A percentile compares a stretch with the other conserved stretches of the same genome.
These are phyloP conservation scores for Toxotes chatareus DNA, from an alignment of 2,113 vertebrate genomes.

Conservation along the genomic window DNA sequence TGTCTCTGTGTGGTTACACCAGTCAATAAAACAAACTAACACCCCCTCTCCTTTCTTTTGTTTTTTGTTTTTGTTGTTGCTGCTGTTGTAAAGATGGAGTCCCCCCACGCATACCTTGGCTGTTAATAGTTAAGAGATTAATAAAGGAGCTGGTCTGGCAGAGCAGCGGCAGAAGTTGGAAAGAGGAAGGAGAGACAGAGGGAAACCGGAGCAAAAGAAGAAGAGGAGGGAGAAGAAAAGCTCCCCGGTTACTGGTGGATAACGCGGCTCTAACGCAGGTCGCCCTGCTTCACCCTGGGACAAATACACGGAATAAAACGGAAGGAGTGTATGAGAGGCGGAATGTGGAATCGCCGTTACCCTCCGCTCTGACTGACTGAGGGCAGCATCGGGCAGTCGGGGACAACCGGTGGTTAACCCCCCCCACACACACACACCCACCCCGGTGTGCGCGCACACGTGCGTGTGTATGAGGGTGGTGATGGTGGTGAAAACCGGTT, in stretches of 20 bases:
- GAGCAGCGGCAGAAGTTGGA: slow-evolving; percentile 43
- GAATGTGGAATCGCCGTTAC: slow-evolving; percentile 53
- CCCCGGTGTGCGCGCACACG: slow-evolving; percentile 4
- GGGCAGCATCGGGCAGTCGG: slow-evolving; percentile 46
- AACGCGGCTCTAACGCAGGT: slow-evolving; percentile 23
- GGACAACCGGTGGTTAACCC: slow-evolving; percentile 70
- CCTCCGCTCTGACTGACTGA: slow-evolving; percentile 56
- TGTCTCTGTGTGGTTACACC: slow-evolving; percentile 24
- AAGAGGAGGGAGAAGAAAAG: slow-evolving; percentile 7
- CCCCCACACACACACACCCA: too few relatives aligned
- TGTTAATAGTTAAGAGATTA: slow-evolving; percentile 52
- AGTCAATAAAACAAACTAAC: slow-evolving; percentile 27
- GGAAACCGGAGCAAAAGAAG: not conserved
- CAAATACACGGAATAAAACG: not conserved
- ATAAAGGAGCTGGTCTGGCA: slow-evolving; percentile 23
- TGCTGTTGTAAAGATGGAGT: slow-evolving; percentile 69
- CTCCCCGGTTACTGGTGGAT: slow-evolving; percentile 13
- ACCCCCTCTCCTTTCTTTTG: not conserved
- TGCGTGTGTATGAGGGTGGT: slow-evolving; percentile 22
- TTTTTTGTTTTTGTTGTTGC: not conserved
- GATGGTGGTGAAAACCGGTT: slow-evolving; percentile 66
- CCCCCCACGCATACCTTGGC: slow-evolving; percentile 23
- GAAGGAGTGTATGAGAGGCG: slow-evolving; percentile 11
- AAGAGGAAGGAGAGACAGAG: not conserved
- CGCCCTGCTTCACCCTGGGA: slow-evolving; percentile 28